Evolutionary conservation across 23 tunicate species (phyloP).

Genomic region (Halocynthia roretzi): DNA sequence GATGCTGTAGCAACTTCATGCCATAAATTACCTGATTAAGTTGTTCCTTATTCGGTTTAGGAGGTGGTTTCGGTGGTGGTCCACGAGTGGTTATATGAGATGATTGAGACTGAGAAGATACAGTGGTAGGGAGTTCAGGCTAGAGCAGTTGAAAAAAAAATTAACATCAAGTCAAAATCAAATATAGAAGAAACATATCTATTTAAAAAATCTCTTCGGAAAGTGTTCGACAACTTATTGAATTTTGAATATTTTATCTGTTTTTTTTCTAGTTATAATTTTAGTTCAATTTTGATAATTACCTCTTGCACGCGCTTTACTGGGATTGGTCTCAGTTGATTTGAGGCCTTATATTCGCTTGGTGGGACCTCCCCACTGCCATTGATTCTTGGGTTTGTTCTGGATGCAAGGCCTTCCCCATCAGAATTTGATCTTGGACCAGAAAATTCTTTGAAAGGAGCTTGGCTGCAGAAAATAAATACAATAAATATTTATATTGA

Average conservation of each 20-base stretch:
- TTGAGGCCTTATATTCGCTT: neutral
- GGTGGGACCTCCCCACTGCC: neutral
- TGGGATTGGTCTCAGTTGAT: neutral
- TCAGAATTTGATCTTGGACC: slow-evolving; percentile 23
- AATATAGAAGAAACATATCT: too few relatives aligned
- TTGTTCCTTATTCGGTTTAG: slow-evolving; percentile 59
- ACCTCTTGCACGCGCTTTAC: neutral
- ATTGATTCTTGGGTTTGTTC: neutral
- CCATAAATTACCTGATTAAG: slow-evolving; percentile 21
- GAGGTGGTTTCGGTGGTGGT: slow-evolving; percentile 86
- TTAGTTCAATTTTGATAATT: too few relatives aligned
- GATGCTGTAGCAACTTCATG: neutral
- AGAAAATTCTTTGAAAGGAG: neutral
- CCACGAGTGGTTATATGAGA: slow-evolving; percentile 5
- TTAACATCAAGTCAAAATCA: too few relatives aligned
- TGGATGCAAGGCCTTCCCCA: neutral
- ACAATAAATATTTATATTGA: neutral
- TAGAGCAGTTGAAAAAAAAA: neutral
- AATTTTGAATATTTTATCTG: too few relatives aligned
- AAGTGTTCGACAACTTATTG: too few relatives aligned
- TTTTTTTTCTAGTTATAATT: too few relatives aligned
- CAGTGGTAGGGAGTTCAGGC: neutral
- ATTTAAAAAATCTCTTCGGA: too few relatives aligned
- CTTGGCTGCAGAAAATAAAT: slow-evolving; percentile 11
- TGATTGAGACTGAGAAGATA: neutral